These are phyloP conservation scores for Apodemus agrarius DNA, from an alignment of 2,797 vertebrate genomes.

Conservation along the genomic window DNA sequence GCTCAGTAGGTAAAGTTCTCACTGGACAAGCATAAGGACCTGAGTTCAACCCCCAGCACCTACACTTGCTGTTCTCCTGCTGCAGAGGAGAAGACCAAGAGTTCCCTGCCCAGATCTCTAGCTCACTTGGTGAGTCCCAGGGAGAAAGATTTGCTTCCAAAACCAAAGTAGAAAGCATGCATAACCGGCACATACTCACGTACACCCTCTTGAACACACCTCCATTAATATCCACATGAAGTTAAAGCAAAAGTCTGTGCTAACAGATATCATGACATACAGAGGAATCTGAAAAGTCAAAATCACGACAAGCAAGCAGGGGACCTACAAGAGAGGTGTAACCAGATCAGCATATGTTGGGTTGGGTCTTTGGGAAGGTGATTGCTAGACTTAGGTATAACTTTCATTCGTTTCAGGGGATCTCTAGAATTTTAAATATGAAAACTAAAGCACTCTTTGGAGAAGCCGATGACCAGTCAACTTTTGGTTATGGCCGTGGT, in stretches of 20 bases:
- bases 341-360: conserved; percentile 71
- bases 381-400: conserved; percentile 54
- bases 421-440: conserved; percentile 74
- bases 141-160: not conserved
- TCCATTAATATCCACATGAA: not conserved
- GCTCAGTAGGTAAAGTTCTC: not conserved
- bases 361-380: conserved; percentile 69
- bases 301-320: conserved; percentile 69
- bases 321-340: conserved; percentile 72
- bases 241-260: conserved; percentile 78
- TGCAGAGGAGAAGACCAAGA: not conserved
- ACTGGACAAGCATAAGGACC: not conserved
- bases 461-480: conserved; percentile 69
- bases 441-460: conserved; percentile 74
- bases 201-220: not conserved
- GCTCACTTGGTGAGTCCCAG: not conserved
- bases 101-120: not conserved
- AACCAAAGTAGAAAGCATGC: not conserved
- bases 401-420: conserved; percentile 79
- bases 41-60: not conserved
- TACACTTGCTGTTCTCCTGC: not conserved
- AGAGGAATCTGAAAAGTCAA: conserved; percentile 80
- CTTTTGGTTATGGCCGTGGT: conserved; percentile 9
- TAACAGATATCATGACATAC: conserved; percentile 75
- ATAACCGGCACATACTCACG: not conserved